phyloP scores from a whole-genome alignment of 2,113 vertebrate species.

The Bothrops jararaca region DNA sequence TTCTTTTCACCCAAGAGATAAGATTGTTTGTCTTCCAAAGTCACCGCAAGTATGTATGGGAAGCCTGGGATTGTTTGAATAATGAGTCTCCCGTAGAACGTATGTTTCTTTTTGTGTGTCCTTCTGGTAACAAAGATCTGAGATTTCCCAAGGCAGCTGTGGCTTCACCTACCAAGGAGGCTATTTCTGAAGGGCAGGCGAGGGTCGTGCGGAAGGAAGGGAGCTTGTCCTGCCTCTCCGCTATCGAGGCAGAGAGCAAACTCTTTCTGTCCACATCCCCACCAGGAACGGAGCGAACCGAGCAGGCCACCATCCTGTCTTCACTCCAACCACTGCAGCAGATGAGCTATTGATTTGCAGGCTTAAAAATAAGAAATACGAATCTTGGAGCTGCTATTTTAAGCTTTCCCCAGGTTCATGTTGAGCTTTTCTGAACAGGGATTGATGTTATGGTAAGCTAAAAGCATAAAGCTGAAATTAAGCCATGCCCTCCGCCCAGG shows the following conservation, averaged over 20 bases:
- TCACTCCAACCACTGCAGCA: constrained; percentile 25
- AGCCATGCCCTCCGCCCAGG: not conserved
- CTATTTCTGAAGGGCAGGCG: constrained; percentile 55
- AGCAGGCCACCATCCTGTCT: constrained; percentile 21
- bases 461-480: not conserved
- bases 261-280: constrained; percentile 56
- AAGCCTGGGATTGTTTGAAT: constrained; percentile 73
- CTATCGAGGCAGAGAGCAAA: constrained; percentile 46
- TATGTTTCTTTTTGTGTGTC: constrained; percentile 66
- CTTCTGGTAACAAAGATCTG: constrained; percentile 62
- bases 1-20: constrained; percentile 79
- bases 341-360: not conserved
- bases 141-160: constrained; percentile 66
- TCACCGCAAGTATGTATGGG: constrained; percentile 62
- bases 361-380: accelerated
- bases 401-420: not conserved
- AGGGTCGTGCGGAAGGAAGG: constrained; percentile 35
- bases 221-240: constrained; percentile 52
- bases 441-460: not conserved
- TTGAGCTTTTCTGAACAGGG: not conserved
- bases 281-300: constrained; percentile 27
- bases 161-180: constrained; percentile 38
- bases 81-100: constrained; percentile 71
- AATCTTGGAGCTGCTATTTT: constrained; percentile 28
- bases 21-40: constrained; percentile 79